Evolutionary conservation across 2,113 vertebrate genomes (phyloP), one percentile per base, ranked within the genome.

Genomic region (Sylvia atricapilla): DNA sequence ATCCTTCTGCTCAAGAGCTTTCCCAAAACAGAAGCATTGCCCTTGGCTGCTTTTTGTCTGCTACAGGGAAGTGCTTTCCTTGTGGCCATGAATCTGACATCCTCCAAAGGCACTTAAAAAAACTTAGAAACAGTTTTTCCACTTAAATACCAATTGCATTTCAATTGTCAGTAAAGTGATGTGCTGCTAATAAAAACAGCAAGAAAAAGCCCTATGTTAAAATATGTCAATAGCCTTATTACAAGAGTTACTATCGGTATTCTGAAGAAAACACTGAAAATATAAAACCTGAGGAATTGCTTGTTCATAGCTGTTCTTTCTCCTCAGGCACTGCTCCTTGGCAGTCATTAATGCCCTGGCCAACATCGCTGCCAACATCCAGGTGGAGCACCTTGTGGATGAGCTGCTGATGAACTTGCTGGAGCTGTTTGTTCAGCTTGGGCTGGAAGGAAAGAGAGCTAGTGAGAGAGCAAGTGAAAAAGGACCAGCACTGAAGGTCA

Each of bases 281-380:
- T 64, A 16, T 2, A 43, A 58, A 69, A n/a, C 53, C n/a, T 15
- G 50, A 76, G 37, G 39, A 60, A 19, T 6, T 87, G 21, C 18
- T 75, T 77, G 14, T 84, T 90, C 11, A 16, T 77, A 27, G 30
- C 35, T 68, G 60, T 77, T 56, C 39, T 83, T 92, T 55, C 60
- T 96, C 55, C 22, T 24, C 94, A 99, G 99, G 84, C 99, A 99
- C 97, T 99, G 99, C 86, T 99, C 99, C 55, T 97, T 99, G 86
- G 99, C 99, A 2, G 99, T 99, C 78, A 99, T 99, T 91, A 99
- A 99, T 1, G 99, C 99, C 69, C 97, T 99, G 77, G 99, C 99
- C 78, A 99, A 99, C 97, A 99, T 99, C 0, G 99, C 99, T 11
- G 99, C 99, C 91, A 99, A 99, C 97, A 98, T 99, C 91, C 99